Conservation (phyloP, 2,113 vertebrate species). For the Eulacestoma nigropectus region DNA sequence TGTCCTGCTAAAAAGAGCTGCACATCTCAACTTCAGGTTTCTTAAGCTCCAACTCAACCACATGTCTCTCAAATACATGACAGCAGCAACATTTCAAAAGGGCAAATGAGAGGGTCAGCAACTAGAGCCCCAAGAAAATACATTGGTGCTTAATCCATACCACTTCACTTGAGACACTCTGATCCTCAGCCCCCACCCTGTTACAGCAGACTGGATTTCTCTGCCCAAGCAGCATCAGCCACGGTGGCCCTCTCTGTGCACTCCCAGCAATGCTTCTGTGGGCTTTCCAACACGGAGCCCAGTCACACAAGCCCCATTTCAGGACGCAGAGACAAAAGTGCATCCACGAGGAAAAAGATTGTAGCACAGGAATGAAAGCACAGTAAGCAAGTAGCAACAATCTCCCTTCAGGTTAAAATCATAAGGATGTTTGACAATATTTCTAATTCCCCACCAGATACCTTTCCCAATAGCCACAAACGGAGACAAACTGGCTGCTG, state of each 20-base stretch:
- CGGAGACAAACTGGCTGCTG: background rate
- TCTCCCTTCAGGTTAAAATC: background rate
- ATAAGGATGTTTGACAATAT: background rate
- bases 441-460: background rate
- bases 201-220: background rate
- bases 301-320: background rate
- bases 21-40: background rate
- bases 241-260: rapidly evolving
- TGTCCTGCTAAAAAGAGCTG: background rate
- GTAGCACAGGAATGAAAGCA: background rate
- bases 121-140: background rate
- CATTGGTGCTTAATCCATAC: rapidly evolving
- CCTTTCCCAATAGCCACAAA: background rate
- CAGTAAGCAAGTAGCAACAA: background rate
- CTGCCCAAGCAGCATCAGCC: background rate
- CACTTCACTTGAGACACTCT: background rate
- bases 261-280: background rate
- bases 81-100: background rate
- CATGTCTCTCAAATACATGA: background rate
- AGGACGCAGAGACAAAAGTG: background rate
- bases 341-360: background rate
- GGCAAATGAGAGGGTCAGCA: background rate
- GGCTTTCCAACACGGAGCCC: background rate
- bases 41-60: background rate
- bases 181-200: rapidly evolving